Percentiles rank a stretch among this genome's conserved stretches.
Conservation (phyloP, 2,888 invertebrate species). For the Oxystoma pomonae region DNA sequence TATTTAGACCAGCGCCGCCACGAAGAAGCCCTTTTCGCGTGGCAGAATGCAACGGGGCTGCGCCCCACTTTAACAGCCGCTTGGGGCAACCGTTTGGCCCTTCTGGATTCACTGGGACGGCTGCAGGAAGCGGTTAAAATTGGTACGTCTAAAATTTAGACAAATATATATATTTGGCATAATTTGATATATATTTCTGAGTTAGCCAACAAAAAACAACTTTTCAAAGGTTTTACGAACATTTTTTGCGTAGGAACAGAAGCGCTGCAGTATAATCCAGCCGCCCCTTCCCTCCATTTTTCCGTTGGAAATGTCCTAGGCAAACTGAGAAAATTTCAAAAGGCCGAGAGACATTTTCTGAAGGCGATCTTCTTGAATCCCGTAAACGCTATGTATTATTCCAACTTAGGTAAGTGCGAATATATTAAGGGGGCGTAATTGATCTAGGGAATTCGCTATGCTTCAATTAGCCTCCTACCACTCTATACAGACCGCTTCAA, state of each 20-base stretch:
- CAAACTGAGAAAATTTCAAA: constrained; percentile 62
- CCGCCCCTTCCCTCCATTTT: constrained; percentile 76
- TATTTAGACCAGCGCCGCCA: constrained; percentile 74
- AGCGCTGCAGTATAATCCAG: constrained; percentile 67
- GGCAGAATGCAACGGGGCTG: constrained; percentile 75
- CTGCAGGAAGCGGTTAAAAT: constrained; percentile 64
- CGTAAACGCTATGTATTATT: constrained; percentile 75
- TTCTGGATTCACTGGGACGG: constrained; percentile 63
- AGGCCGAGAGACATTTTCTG: constrained; percentile 79
- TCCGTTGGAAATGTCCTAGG: constrained; percentile 87
- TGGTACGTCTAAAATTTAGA: too few species aligned
- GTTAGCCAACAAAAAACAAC: too few species aligned
- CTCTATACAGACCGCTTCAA: too few species aligned
- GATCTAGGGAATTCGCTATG: too few species aligned
- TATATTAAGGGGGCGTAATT: too few species aligned
- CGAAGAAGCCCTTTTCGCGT: constrained; percentile 71
- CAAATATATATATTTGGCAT: too few species aligned
- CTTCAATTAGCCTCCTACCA: too few species aligned
- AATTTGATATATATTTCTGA: too few species aligned
- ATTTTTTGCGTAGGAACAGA: neutral
- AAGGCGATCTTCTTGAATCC: constrained; percentile 64
- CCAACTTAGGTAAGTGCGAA: constrained; percentile 73
- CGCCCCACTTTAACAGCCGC: constrained; percentile 78
- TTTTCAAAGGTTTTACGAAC: too few species aligned
- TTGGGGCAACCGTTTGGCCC: constrained; percentile 88